A percentile compares a stretch with the other conserved stretches of the same genome.
Evolutionary conservation across 2,888 invertebrate species (phyloP).

Genomic region (Trachelus iudaicus): DNA sequence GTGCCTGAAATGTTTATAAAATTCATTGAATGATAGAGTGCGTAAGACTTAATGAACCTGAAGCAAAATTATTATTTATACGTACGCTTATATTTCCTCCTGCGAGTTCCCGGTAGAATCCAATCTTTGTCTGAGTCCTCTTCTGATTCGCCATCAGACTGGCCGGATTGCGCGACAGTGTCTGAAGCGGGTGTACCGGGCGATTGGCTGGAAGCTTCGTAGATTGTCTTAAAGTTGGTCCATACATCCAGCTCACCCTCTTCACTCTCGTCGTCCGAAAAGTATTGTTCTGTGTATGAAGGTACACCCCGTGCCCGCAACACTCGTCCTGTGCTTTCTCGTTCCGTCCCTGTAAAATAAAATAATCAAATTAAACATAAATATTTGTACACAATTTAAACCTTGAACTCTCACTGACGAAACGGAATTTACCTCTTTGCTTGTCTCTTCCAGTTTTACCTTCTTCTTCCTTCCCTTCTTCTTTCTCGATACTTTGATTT

Average conservation of each 20-base stretch:
- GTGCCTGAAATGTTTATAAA: background rate
- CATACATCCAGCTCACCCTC: constrained; percentile 55
- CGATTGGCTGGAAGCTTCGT: constrained; percentile 47
- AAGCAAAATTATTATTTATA: constrained; percentile 35
- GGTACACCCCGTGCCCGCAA: constrained; percentile 58
- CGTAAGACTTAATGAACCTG: background rate
- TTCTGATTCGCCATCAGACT: constrained; percentile 40
- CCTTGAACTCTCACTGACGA: background rate
- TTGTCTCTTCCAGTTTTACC: constrained; percentile 25
- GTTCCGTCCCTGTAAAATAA: constrained; percentile 29
- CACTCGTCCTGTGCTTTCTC: constrained; percentile 46
- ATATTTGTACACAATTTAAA: background rate
- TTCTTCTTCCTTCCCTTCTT: constrained; percentile 15
- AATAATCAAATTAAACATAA: background rate
- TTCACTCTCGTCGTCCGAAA: constrained; percentile 54
- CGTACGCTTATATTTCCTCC: constrained; percentile 58
- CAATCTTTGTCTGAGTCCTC: constrained; percentile 62
- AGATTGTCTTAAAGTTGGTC: constrained; percentile 51
- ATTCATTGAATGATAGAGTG: background rate
- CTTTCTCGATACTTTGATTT: background rate
- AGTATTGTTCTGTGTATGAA: constrained; percentile 59
- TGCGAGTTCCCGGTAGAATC: constrained; percentile 60
- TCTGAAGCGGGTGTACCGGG: constrained; percentile 39
- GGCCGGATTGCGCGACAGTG: constrained; percentile 39
- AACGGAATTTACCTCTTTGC: background rate